Evolutionary conservation across 1,140 invertebrate species (phyloP), one percentile per base, ranked within the genome.

Genomic region (Drosophila athabasca): DNA sequence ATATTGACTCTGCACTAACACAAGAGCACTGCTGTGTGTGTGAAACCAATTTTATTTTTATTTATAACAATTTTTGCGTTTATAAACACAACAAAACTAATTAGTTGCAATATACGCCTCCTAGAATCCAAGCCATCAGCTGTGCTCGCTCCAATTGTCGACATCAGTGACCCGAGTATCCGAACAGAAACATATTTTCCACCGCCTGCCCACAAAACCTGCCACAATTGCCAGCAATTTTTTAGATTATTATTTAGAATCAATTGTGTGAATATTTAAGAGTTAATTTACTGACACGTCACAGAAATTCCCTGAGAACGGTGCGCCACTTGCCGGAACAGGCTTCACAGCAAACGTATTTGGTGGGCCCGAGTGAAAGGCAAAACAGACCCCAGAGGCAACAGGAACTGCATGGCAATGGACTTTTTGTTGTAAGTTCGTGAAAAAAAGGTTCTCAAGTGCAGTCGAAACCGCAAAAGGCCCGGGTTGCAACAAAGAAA

Each of bases 391-490:
- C 35, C 35, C 35, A 39, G 35, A 39, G 35, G 35, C 11, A 5
- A 39, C 35, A 39, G 35, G 11, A 39, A 39, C 66, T 87, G 78
- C 60, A 82, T 87, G 75, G 82, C 82, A 66, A 90, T 90, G 89
- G 89, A 90, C 66, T 90, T 90, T 85, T 87, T 90, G 73, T 90
- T 90, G 89, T 90, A 89, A 90, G 89, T 90, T 85, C 67, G 61
- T 82, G 57, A 6, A 60, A 39, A 58, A 58, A 41, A 50, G 35
- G 35, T 39, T 39, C 35, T 39, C 35, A 29, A 65, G 41, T 29
- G 19, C 43, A 68, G 44, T 46, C 59, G 58, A 58, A 31, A 22
- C 35, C 51, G 31, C 50, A 60, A 49, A 52, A 24, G 49, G 29
- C 49, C 46, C 48, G 43, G 31, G 26, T 35, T 49, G 73, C 67